Evolutionary conservation across 2,888 invertebrate genomes (phyloP).

Genomic region (Ophioninae sp.): DNA sequence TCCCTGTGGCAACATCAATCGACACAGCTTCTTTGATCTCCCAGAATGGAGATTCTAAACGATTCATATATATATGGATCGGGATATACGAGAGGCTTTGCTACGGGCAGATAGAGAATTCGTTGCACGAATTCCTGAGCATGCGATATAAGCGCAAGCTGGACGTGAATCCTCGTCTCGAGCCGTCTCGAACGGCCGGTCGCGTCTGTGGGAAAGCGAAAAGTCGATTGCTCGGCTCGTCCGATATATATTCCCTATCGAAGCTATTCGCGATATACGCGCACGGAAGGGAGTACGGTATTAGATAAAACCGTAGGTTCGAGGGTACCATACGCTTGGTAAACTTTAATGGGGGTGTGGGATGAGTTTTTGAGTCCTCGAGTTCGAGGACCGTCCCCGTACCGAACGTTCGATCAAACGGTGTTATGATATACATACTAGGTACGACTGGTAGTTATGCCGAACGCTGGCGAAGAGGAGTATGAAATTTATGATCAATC

Average conservation of each 20-base stretch:
- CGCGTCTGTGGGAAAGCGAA: constrained; percentile 44
- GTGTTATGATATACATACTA: constrained; percentile 45
- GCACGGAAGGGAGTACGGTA: constrained; percentile 17
- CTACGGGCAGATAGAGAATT: background rate
- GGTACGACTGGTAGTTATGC: constrained; percentile 42
- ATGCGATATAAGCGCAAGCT: background rate
- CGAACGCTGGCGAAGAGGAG: constrained; percentile 41
- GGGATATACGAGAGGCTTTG: too few relatives aligned
- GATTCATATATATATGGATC: too few relatives aligned
- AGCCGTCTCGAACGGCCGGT: background rate
- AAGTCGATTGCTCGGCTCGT: constrained; percentile 55
- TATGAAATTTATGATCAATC: constrained; percentile 72
- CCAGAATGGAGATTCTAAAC: too few relatives aligned
- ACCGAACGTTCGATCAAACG: too few relatives aligned
- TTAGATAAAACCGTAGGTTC: constrained; percentile 32
- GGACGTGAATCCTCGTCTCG: constrained; percentile 5
- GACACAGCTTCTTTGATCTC: background rate
- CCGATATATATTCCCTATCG: constrained; percentile 38
- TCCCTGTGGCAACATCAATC: constrained; percentile 3
- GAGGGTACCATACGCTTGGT: too few relatives aligned
- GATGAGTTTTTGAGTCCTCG: too few relatives aligned
- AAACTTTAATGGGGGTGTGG: too few relatives aligned
- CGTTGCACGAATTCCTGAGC: constrained; percentile 8
- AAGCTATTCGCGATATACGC: constrained; percentile 36
- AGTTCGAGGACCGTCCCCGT: too few relatives aligned